phyloP scores from a whole-genome alignment of 2,888 invertebrate genomes.

The Chrysomela aeneicollis region DNA sequence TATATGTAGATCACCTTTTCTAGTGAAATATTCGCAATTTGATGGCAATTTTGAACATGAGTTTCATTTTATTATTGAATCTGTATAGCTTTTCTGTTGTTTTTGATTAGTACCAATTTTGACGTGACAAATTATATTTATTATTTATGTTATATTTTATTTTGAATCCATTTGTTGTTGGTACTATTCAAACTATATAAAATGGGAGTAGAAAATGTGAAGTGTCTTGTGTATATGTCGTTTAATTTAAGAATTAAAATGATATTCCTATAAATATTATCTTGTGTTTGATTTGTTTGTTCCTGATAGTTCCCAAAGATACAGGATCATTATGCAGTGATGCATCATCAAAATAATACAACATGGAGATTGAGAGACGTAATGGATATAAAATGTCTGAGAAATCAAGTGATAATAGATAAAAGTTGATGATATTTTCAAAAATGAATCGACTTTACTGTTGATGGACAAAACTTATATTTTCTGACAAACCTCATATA shows the following conservation, averaged over 20 bases:
- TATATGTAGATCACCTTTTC: conserved; percentile 22
- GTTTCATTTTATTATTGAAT: conserved; percentile 23
- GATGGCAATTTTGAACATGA: neutral
- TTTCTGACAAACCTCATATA: no score
- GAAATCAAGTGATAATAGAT: no score
- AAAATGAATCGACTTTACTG: no score
- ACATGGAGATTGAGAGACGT: no score
- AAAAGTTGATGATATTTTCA: no score
- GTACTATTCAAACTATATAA: conserved; percentile 42
- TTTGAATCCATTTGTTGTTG: conserved; percentile 32
- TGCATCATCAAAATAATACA: no score
- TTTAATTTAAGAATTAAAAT: conserved; percentile 60
- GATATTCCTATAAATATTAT: conserved; percentile 55
- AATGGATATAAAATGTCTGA: no score
- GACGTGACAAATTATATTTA: conserved; percentile 26
- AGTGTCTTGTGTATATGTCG: conserved; percentile 61
- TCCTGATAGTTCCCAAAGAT: neutral
- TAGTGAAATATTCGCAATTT: conserved; percentile 15
- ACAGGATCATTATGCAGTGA: neutral
- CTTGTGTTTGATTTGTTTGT: conserved; percentile 19
- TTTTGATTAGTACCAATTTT: conserved; percentile 36
- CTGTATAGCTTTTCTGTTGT: conserved; percentile 39
- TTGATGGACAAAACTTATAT: no score
- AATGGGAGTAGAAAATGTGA: conserved; percentile 53
- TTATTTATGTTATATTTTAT: conserved; percentile 41